These are phyloP conservation scores for Australoheros scitulus DNA, from an alignment of 2,113 vertebrate genomes.

Conservation along the genomic window DNA sequence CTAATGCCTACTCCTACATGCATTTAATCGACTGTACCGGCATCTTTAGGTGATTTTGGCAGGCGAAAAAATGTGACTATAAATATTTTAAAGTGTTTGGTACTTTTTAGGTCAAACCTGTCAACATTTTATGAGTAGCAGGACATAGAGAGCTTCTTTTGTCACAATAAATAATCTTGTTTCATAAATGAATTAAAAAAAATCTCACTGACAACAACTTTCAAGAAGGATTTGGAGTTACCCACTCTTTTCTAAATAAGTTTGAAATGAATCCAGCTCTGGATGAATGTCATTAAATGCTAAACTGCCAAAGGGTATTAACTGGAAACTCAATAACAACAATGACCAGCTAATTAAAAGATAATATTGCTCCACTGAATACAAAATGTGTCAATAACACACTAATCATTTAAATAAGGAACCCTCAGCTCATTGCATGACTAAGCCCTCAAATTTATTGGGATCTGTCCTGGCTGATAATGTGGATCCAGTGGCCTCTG, in stretches of 20 bases:
- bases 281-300: slow-evolving; percentile 61
- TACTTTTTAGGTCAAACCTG: not conserved
- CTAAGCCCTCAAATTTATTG: slow-evolving; percentile 30
- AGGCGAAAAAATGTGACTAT: not conserved
- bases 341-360: slow-evolving; percentile 60
- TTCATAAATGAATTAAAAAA: not conserved
- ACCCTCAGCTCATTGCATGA: slow-evolving; percentile 26
- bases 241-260: slow-evolving; percentile 21
- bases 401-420: slow-evolving; percentile 49
- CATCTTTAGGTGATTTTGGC: not conserved
- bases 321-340: slow-evolving; percentile 41
- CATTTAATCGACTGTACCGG: not conserved
- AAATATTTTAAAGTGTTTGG: not conserved
- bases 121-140: not conserved
- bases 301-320: slow-evolving; percentile 45
- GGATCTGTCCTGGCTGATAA: slow-evolving; percentile 66
- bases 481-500: slow-evolving; percentile 64
- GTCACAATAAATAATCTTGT: not conserved
- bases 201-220: rapidly evolving
- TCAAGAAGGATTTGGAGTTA: not conserved
- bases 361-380: slow-evolving; percentile 56
- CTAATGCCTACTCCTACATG: not conserved
- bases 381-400: slow-evolving; percentile 59
- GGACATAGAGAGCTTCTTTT: not conserved
- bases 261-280: slow-evolving; percentile 38